Percentiles rank a stretch among this genome's conserved stretches.
Evolutionary conservation across 2,888 invertebrate species (phyloP).

Genomic region (Drosophila trichaetosa): DNA sequence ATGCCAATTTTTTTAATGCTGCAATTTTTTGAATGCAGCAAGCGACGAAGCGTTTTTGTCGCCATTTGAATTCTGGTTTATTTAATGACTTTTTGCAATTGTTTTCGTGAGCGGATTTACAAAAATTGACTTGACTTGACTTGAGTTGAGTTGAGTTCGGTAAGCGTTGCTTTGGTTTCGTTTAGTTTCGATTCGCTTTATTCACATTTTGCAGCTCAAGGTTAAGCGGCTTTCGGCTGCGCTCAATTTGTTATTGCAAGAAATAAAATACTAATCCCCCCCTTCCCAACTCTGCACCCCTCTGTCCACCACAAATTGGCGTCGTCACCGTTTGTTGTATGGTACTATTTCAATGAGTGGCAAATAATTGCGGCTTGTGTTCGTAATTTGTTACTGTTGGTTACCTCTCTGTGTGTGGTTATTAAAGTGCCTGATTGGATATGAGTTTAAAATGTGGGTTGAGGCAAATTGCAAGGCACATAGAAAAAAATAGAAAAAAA

Average conservation of each 20-base stretch:
- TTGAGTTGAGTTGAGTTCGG: constrained; percentile 48
- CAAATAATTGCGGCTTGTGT: constrained; percentile 70
- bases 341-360: constrained; percentile 74
- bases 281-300: neutral
- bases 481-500: neutral
- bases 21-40: constrained; percentile 72
- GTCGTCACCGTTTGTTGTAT: constrained; percentile 54
- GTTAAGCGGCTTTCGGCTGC: constrained; percentile 68
- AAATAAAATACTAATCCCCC: constrained; percentile 66
- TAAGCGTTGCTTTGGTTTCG: constrained; percentile 54
- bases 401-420: constrained; percentile 54
- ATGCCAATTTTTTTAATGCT: constrained; percentile 53
- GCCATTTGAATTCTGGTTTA: constrained; percentile 78
- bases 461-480: constrained; percentile 61
- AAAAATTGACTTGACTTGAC: constrained; percentile 44
- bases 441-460: constrained; percentile 72
- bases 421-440: constrained; percentile 68
- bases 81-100: constrained; percentile 79
- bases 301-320: constrained; percentile 13
- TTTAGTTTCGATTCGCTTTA: constrained; percentile 32
- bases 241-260: constrained; percentile 72
- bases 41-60: constrained; percentile 53
- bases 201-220: constrained; percentile 60
- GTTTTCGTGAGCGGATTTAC: constrained; percentile 80
- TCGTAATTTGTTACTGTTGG: constrained; percentile 56